Conservation (phyloP, 2,113 vertebrate species). For the Prochilodus magdalenae region DNA sequence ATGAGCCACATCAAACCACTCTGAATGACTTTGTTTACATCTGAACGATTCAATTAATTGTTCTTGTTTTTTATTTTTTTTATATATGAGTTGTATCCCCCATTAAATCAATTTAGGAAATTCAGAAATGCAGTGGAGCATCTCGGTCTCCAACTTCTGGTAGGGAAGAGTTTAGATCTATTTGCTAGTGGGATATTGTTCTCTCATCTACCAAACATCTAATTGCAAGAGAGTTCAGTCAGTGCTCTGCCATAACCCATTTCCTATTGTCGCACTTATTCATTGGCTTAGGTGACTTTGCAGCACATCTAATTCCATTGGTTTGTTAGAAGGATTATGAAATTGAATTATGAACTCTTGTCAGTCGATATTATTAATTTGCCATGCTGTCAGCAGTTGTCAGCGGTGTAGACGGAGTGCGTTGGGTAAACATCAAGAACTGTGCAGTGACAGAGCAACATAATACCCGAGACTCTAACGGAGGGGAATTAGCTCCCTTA, state of each 20-base stretch:
- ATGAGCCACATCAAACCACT: too few relatives aligned
- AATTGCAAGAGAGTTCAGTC: background rate
- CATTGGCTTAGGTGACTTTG: background rate
- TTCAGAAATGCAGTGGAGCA: background rate
- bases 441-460: constrained; percentile 13
- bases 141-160: background rate
- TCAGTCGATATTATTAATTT: constrained; percentile 26
- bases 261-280: background rate
- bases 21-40: too few relatives aligned
- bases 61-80: too few relatives aligned
- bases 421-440: constrained; percentile 22
- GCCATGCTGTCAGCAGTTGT: constrained; percentile 13
- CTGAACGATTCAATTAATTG: too few relatives aligned
- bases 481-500: constrained; percentile 29
- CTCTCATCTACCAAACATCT: background rate
- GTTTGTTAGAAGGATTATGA: constrained; percentile 17
- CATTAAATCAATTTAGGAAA: background rate
- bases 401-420: background rate
- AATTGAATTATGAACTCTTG: constrained; percentile 23
- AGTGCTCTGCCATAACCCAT: background rate
- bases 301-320: constrained; percentile 1
- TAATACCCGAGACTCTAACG: constrained; percentile 16
- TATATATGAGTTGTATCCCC: too few relatives aligned
- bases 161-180: background rate
- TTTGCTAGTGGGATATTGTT: background rate